Conservation (phyloP, 30 jellyfish, hydroid and myxozoan genomes). For the Cassiopea xamachana region DNA sequence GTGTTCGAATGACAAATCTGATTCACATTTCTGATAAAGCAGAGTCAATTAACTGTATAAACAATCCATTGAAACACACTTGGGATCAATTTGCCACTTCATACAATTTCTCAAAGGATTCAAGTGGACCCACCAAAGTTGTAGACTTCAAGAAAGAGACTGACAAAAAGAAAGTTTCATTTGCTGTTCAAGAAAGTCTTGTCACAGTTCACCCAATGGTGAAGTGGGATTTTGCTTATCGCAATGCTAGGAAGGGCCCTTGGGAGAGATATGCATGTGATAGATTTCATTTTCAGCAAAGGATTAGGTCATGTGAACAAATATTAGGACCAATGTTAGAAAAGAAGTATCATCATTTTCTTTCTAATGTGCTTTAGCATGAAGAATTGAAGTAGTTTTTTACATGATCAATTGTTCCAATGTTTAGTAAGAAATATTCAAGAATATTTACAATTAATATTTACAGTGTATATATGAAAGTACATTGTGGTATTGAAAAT, state of each 20-base stretch:
- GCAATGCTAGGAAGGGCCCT: slow-evolving; percentile 61
- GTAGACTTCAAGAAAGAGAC: not conserved
- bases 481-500: no score
- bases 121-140: not conserved
- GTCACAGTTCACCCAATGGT: slow-evolving; percentile 64
- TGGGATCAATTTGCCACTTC: not conserved
- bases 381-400: not conserved
- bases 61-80: not conserved
- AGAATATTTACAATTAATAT: no score
- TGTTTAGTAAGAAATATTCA: no score
- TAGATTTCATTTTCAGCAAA: slow-evolving; percentile 54
- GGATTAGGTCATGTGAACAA: slow-evolving; percentile 40
- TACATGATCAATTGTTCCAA: no score
- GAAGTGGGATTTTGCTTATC: slow-evolving; percentile 60
- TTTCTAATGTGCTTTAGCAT: not conserved
- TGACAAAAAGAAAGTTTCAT: slow-evolving; percentile 40
- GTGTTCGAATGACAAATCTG: not conserved
- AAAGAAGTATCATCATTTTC: slow-evolving; percentile 31
- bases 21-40: not conserved
- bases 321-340: slow-evolving; percentile 22
- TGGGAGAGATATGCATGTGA: slow-evolving; percentile 73
- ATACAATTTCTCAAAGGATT: not conserved
- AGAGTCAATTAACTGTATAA: not conserved
- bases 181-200: slow-evolving; percentile 41
- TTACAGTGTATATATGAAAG: no score